Percentiles rank a stretch among this genome's conserved stretches.
phyloP scores from a whole-genome alignment of 2,888 invertebrate species.

The Cephus sareptanus region DNA sequence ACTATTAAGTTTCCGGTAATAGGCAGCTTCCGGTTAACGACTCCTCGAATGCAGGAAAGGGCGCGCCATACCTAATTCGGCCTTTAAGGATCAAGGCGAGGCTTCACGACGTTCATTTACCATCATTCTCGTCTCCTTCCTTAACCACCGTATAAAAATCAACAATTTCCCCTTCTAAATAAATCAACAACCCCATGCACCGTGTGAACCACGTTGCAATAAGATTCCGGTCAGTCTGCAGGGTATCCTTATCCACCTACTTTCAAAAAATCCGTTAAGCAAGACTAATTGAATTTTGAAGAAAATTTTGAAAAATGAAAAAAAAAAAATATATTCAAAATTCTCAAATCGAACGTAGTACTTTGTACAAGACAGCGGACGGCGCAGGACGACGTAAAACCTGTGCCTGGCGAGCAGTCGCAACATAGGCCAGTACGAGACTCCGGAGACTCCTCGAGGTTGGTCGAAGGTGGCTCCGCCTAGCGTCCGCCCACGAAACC shows the following conservation, averaged over 20 bases:
- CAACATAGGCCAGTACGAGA: conserved; percentile 20
- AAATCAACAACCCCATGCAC: not conserved
- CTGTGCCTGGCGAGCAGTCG: not conserved
- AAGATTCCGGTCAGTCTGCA: not conserved
- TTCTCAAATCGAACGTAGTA: not conserved
- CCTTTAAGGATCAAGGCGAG: conserved; percentile 63
- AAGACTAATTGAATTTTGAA: not conserved
- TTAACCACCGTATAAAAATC: not conserved
- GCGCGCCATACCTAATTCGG: conserved; percentile 63
- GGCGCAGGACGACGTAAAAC: not conserved
- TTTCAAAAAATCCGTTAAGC: not conserved
- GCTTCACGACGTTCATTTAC: conserved; percentile 27
- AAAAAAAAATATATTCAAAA: not conserved
- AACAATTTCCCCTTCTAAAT: not conserved
- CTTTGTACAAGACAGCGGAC: not conserved
- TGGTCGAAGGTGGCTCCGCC: conserved; percentile 58
- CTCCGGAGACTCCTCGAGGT: conserved; percentile 46
- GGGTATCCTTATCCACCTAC: not conserved
- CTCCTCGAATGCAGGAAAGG: conserved; percentile 66
- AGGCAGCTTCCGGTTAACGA: conserved; percentile 56
- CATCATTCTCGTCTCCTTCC: not conserved
- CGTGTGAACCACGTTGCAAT: not conserved
- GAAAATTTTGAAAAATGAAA: not conserved
- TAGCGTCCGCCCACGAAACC: conserved; percentile 55
- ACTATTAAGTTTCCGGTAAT: conserved; percentile 66